Evolutionary conservation across 2,113 vertebrate species (phyloP), one percentile per base, ranked within the genome.

Genomic region (Neodontobutis hainanensis): DNA sequence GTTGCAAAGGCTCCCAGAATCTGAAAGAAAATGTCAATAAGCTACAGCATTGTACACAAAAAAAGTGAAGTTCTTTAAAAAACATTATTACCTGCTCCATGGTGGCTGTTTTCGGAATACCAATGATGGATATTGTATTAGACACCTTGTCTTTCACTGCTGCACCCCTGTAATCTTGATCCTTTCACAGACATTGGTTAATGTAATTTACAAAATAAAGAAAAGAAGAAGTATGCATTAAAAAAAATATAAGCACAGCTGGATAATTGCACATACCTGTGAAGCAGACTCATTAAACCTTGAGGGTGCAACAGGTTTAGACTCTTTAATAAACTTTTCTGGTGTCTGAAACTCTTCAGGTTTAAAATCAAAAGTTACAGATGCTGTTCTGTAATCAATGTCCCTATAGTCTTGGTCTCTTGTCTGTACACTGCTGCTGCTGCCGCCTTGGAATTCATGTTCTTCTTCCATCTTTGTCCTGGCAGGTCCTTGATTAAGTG

Each of bases 101-200:
- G 76, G 96, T 95, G 78, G 95, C 94, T 85, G 92, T 95, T 93
- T 98, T 95, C 81, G 96, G 96, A 80, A 98, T 95, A 82, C 94
- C 95, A 89, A 89, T 93, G 50, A 98, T 92, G 63, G 93, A 95
- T 91, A 98, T 93, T 46, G 95, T 94, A 65, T 94, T 95, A 90
- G 95, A 96, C 61, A 94, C 94, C 80, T 95, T 95, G 73, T 95
- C 91, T 8, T 96, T 93, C 77, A 94, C 90, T 75, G 92, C 88
- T 53, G 95, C 92, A 83, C 91, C 96, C 78, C 96, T 93, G 87
- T 98, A 98, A 92, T 98, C 96, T 87, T 96, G 96, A 92, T 98
- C 96, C 96, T 98, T 94, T 75, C 1, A 71, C 53, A 48, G 6
- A 63, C 19, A 59, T 58, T 55, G 53, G 62, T 68, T 11, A 76